These are phyloP conservation scores for Pseudomyrmex dendroicus DNA, from an alignment of 1,140 invertebrate genomes.

Conservation along the genomic window DNA sequence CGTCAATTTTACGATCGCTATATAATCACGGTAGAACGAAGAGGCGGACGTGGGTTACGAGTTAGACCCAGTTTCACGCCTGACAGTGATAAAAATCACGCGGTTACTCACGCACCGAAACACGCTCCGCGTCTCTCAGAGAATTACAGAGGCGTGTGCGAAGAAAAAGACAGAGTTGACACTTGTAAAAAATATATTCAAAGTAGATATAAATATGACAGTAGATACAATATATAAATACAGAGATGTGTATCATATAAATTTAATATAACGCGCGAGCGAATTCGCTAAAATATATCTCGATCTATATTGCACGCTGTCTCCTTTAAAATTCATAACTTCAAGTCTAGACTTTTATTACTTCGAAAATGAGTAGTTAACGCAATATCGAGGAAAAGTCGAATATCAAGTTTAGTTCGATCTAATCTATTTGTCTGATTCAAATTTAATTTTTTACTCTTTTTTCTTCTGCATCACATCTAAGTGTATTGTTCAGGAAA, in stretches of 20 bases:
- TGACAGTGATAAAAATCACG: no score
- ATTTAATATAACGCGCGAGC: neutral
- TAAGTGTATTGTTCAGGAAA: neutral
- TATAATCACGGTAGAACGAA: neutral
- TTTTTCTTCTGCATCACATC: neutral
- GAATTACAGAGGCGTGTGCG: no score
- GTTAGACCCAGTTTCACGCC: no score
- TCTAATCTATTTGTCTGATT: neutral
- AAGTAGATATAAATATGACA: no score
- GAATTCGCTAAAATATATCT: neutral
- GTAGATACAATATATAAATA: no score
- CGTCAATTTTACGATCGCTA: neutral
- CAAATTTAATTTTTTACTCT: neutral
- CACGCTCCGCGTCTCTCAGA: no score
- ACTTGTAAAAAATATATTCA: neutral
- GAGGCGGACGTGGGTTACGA: no score
- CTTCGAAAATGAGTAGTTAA: neutral
- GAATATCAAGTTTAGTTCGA: neutral
- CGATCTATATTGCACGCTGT: neutral
- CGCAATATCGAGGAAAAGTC: neutral
- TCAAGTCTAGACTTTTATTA: neutral
- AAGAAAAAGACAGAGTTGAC: no score
- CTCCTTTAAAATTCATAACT: neutral
- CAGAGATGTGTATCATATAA: no score
- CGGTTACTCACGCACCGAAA: no score